A percentile compares a stretch with the other conserved stretches of the same genome.
phyloP scores from a whole-genome alignment of 1,140 invertebrate genomes.

The Radopholus similis region DNA sequence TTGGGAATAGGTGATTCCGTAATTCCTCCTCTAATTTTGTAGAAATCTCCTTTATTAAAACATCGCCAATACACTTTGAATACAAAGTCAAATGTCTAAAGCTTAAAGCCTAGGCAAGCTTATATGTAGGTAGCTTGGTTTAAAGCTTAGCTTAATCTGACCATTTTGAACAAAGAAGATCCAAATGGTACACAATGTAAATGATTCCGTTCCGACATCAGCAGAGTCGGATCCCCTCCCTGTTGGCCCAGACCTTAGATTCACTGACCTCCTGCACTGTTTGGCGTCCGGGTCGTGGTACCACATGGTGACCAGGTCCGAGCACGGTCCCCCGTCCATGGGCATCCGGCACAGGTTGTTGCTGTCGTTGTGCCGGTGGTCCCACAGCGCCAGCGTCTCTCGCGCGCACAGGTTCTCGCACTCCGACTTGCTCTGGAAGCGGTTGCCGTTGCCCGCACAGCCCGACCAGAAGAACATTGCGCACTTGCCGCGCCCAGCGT shows the following conservation, averaged over 20 bases:
- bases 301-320: slow-evolving; percentile 55
- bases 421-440: slow-evolving; percentile 41
- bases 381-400: slow-evolving; percentile 34
- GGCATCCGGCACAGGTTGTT: slow-evolving; percentile 31
- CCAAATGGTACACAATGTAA: neutral
- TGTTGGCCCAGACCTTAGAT: slow-evolving; percentile 19
- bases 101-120: too few species aligned
- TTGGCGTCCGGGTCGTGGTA: slow-evolving; percentile 65
- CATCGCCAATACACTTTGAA: too few species aligned
- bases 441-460: slow-evolving; percentile 58
- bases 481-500: slow-evolving; percentile 38
- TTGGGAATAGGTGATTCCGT: too few species aligned
- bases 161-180: neutral
- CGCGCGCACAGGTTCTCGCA: slow-evolving; percentile 48
- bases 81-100: too few species aligned
- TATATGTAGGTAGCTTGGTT: too few species aligned
- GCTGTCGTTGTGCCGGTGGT: neutral
- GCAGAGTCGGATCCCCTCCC: neutral
- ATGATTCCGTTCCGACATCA: neutral
- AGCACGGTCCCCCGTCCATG: slow-evolving; percentile 52
- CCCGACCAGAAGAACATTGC: slow-evolving; percentile 54
- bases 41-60: too few species aligned
- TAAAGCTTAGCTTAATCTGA: too few species aligned
- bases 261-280: slow-evolving; percentile 63
- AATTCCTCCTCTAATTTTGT: too few species aligned